A percentile compares a stretch with the other conserved stretches of the same genome.
phyloP scores from a whole-genome alignment of 2,888 invertebrate species.

The Caenorhabditis sulstoni region DNA sequence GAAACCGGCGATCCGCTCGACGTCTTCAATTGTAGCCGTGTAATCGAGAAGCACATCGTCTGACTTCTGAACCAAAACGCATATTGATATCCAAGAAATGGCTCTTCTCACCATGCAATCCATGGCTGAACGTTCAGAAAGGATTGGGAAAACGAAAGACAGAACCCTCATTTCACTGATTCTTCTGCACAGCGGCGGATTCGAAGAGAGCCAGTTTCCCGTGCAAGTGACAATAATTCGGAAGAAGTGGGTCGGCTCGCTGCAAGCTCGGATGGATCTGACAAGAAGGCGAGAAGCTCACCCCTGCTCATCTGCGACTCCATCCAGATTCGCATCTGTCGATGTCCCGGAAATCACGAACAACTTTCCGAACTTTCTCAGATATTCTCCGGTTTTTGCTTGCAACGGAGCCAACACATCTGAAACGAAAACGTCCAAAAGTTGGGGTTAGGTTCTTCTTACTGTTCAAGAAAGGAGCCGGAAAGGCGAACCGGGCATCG shows the following conservation, averaged over 20 bases:
- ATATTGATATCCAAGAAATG: background rate
- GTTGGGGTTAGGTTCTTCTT: background rate
- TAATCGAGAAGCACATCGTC: slow-evolving; percentile 49
- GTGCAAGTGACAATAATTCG: slow-evolving; percentile 42
- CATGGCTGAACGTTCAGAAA: slow-evolving; percentile 15
- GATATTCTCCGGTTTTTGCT: slow-evolving; percentile 41
- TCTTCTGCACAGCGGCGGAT: slow-evolving; percentile 31
- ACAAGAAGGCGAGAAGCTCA: background rate
- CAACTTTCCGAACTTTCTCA: slow-evolving; percentile 38
- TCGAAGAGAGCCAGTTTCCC: slow-evolving; percentile 25
- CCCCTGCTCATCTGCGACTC: slow-evolving; percentile 21
- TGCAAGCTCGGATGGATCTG: background rate
- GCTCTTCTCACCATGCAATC: slow-evolving; percentile 34
- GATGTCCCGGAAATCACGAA: slow-evolving; percentile 53
- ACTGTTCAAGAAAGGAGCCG: slow-evolving; percentile 21
- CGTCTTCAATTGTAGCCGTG: slow-evolving; percentile 47
- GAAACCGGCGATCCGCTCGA: slow-evolving; percentile 41
- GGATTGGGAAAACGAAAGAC: slow-evolving; percentile 52
- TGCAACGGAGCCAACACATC: slow-evolving; percentile 37
- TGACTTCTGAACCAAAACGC: slow-evolving; percentile 16
- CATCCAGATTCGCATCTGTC: slow-evolving; percentile 52
- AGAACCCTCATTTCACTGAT: slow-evolving; percentile 23
- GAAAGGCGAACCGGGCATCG: slow-evolving; percentile 24
- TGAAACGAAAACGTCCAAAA: slow-evolving; percentile 4
- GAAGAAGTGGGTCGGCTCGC: slow-evolving; percentile 48